These are phyloP conservation scores for Oreotrochilus melanogaster DNA, from an alignment of 2,113 vertebrate species.

Conservation along the genomic window DNA sequence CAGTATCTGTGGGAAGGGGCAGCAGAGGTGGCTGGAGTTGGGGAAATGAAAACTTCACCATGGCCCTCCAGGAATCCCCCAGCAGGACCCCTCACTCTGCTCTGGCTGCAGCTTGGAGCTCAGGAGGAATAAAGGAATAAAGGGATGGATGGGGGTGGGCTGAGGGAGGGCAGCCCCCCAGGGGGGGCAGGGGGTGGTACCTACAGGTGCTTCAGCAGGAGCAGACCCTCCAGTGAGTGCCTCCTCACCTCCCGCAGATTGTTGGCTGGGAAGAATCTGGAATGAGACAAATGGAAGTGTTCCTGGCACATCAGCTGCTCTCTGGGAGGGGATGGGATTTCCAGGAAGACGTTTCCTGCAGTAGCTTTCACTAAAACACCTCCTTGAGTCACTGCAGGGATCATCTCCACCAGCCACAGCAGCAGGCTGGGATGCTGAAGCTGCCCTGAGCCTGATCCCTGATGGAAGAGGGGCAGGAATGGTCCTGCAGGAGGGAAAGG, in stretches of 20 bases:
- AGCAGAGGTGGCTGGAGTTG: not conserved
- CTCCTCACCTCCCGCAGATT: slow-evolving; percentile 44
- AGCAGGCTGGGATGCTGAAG: not conserved
- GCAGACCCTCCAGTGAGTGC: slow-evolving; percentile 64
- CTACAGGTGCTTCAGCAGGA: slow-evolving; percentile 71
- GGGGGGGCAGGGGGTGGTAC: not conserved
- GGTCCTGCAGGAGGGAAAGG: not conserved
- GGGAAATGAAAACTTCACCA: not conserved
- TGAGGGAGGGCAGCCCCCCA: not conserved
- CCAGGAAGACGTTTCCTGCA: not conserved
- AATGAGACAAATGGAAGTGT: not conserved
- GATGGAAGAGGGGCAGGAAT: not conserved
- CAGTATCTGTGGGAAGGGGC: not conserved
- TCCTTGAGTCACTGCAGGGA: not conserved
- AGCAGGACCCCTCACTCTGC: not conserved
- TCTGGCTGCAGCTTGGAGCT: not conserved
- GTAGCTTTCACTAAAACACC: not conserved
- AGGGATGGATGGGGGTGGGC: accelerated
- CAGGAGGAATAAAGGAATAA: not conserved
- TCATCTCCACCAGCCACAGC: not conserved
- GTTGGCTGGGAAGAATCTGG: slow-evolving; percentile 62
- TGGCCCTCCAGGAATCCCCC: accelerated
- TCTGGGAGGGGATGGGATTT: not conserved
- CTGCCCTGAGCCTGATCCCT: not conserved
- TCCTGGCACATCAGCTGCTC: not conserved